Conservation (phyloP, 1,140 invertebrate genomes). For the Zophobas atratus region DNA sequence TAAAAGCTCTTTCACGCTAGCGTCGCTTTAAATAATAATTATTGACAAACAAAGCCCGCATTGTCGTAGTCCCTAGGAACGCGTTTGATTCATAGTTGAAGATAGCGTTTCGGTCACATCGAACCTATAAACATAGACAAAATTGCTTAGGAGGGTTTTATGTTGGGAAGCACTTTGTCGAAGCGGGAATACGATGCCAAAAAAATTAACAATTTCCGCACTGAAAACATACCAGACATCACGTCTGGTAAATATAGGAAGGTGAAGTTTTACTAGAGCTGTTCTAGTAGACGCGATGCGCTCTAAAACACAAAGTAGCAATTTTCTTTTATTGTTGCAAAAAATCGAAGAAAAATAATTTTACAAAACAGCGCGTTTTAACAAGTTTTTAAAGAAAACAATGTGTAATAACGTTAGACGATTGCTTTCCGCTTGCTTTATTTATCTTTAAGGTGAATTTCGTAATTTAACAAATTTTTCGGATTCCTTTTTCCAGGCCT, state of each 20-base stretch:
- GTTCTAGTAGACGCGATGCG: background rate
- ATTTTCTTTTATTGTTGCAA: constrained; percentile 10
- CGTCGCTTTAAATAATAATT: too few species aligned
- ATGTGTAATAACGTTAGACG: background rate
- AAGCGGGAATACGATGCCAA: background rate
- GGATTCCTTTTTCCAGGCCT: background rate
- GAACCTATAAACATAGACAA: too few species aligned
- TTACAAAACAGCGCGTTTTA: too few species aligned
- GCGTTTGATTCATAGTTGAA: too few species aligned
- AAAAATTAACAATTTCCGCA: background rate
- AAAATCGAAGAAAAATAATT: background rate
- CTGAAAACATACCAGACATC: background rate
- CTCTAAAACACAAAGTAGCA: background rate
- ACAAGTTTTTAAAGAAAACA: too few species aligned
- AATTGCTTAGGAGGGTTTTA: too few species aligned
- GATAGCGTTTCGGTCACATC: too few species aligned
- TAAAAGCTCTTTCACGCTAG: too few species aligned
- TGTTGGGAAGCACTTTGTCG: too few species aligned
- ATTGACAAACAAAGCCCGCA: too few species aligned
- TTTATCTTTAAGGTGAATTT: background rate
- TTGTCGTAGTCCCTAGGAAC: too few species aligned
- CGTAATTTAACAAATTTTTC: background rate
- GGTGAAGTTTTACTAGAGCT: background rate
- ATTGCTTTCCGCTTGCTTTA: too few species aligned
- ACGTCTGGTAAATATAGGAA: background rate